Percentiles rank a stretch among this genome's conserved stretches.
Evolutionary conservation across 2,797 vertebrate species (phyloP).

Genomic region (Onychomys leucogaster): DNA sequence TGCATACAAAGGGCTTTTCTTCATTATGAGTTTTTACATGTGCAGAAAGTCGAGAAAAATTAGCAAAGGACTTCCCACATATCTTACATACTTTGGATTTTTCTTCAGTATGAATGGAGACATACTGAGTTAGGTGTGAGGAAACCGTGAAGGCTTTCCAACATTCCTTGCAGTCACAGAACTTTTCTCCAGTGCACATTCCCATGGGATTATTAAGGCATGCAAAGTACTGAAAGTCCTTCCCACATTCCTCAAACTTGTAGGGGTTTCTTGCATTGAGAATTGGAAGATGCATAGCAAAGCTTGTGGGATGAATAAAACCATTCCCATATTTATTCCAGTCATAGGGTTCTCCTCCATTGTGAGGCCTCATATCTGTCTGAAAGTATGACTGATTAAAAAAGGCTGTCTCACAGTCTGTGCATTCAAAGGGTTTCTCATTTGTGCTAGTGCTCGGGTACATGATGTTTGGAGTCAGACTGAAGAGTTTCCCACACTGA

Average conservation of each 20-base stretch:
- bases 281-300: conserved; percentile 47
- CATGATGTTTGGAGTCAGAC: background rate
- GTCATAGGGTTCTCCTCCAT: background rate
- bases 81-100: conserved; percentile 60
- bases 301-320: conserved; percentile 26
- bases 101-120: conserved; percentile 30
- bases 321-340: conserved; percentile 5
- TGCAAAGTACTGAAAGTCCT: conserved; percentile 50
- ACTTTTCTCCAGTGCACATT: conserved; percentile 30
- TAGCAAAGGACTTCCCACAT: conserved; percentile 63
- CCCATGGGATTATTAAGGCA: conserved; percentile 55
- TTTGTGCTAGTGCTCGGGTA: background rate
- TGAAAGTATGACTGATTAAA: conserved; percentile 44
- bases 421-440: conserved; percentile 58
- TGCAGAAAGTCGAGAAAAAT: conserved; percentile 54
- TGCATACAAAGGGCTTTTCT: conserved; percentile 64
- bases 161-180: conserved; percentile 62
- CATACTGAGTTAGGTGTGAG: conserved; percentile 46
- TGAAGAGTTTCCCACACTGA: conserved; percentile 42
- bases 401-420: conserved; percentile 50
- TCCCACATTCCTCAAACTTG: conserved; percentile 44
- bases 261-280: conserved; percentile 54
- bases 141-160: conserved; percentile 54
- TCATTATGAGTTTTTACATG: conserved; percentile 59
- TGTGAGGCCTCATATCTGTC: conserved; percentile 39